phyloP scores from a whole-genome alignment of 1,140 invertebrate species.

The Teleopsis dalmanni region DNA sequence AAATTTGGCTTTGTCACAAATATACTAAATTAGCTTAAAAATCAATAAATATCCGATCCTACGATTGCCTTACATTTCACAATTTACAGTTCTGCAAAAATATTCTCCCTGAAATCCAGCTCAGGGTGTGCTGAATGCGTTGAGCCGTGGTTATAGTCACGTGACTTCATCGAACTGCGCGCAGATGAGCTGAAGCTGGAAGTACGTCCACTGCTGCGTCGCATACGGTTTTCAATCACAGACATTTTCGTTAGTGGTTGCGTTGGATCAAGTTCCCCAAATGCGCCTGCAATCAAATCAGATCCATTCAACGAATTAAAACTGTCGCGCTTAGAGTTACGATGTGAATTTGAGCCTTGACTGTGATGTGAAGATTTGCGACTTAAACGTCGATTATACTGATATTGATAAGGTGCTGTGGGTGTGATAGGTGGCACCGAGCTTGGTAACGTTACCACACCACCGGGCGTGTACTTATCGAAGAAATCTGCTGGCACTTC shows the following conservation, averaged over 20 bases:
- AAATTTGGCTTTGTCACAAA: no score
- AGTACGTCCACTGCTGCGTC: slow-evolving; percentile 31
- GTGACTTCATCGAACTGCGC: slow-evolving; percentile 40
- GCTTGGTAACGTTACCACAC: slow-evolving; percentile 3
- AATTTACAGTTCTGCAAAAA: slow-evolving; percentile 37
- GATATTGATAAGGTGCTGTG: slow-evolving; percentile 34
- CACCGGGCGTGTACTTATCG: slow-evolving; percentile 34
- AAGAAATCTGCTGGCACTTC: slow-evolving; percentile 38
- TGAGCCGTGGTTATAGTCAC: slow-evolving; percentile 31
- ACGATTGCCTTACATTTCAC: background rate
- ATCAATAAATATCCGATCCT: no score
- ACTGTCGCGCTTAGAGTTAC: slow-evolving; percentile 31
- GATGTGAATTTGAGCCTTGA: slow-evolving; percentile 8
- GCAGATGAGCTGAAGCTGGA: slow-evolving; percentile 36
- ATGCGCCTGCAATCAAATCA: slow-evolving; percentile 39
- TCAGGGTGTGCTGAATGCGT: slow-evolving; percentile 40
- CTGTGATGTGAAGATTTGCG: slow-evolving; percentile 32
- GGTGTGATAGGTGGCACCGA: slow-evolving; percentile 9
- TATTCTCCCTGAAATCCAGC: slow-evolving; percentile 41
- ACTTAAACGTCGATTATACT: slow-evolving; percentile 35
- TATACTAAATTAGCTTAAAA: no score
- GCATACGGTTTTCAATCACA: slow-evolving; percentile 37
- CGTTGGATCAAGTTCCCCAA: slow-evolving; percentile 38
- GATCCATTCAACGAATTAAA: slow-evolving; percentile 38
- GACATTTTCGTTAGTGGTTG: slow-evolving; percentile 41